phyloP scores from a whole-genome alignment of 2,888 invertebrate genomes.

The Eupeodes luniger region DNA sequence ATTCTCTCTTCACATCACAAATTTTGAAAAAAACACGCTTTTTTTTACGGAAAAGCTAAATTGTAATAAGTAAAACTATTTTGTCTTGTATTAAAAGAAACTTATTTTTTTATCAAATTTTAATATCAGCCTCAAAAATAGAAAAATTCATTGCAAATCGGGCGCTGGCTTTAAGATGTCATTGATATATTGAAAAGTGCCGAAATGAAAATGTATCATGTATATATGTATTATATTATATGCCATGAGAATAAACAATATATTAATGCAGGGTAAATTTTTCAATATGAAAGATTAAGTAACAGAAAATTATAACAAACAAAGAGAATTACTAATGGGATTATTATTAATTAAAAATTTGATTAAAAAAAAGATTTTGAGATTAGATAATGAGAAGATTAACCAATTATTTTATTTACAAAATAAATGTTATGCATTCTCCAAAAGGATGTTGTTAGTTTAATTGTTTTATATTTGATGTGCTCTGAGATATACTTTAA shows the following conservation, averaged over 20 bases:
- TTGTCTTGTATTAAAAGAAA: too few species aligned
- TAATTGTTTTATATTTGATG: not conserved
- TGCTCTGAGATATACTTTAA: not conserved
- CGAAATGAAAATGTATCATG: not conserved
- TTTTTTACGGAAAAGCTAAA: too few species aligned
- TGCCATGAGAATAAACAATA: not conserved
- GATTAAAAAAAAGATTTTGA: not conserved
- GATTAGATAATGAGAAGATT: not conserved
- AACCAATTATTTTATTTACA: conserved; percentile 9
- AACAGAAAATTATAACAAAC: not conserved
- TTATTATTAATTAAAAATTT: conserved; percentile 7
- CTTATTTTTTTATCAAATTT: too few species aligned
- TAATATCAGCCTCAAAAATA: too few species aligned
- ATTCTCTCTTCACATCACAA: too few species aligned
- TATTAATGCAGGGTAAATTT: not conserved
- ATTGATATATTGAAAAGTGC: conserved; percentile 4
- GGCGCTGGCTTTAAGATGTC: not conserved
- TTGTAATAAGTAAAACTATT: too few species aligned
- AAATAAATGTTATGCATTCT: not conserved
- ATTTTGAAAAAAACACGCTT: too few species aligned
- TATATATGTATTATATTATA: not conserved
- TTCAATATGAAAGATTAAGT: not conserved
- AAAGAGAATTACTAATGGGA: not conserved
- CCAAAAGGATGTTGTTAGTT: not conserved
- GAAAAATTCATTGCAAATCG: not conserved